A percentile compares a stretch with the other conserved stretches of the same genome.
Conservation (phyloP, 2,888 invertebrate genomes). For the Lobophora halterata region DNA sequence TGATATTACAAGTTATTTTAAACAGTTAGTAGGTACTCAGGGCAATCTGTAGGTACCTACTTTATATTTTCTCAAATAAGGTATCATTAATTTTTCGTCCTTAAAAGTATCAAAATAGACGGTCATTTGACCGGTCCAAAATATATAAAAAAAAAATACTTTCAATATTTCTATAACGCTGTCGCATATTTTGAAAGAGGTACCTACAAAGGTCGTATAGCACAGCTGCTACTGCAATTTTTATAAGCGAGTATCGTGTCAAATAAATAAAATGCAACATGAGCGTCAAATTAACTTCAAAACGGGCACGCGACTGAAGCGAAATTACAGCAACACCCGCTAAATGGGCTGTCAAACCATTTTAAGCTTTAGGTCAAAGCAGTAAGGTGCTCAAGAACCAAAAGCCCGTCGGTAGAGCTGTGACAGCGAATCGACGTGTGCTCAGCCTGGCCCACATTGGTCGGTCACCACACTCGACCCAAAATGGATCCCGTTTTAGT, state of each 20-base stretch:
- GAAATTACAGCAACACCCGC: conserved; percentile 32
- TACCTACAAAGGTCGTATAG: conserved; percentile 39
- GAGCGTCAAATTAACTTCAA: conserved; percentile 54
- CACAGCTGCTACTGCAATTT: conserved; percentile 46
- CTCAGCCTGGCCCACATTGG: conserved; percentile 48
- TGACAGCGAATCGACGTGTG: conserved; percentile 60
- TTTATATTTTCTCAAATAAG: too few relatives aligned
- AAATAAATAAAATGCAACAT: conserved; percentile 55
- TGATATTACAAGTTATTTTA: too few relatives aligned
- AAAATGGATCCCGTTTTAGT: conserved; percentile 43
- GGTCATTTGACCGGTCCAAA: too few relatives aligned
- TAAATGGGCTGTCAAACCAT: conserved; percentile 34
- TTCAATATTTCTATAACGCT: background rate
- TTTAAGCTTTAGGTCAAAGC: conserved; percentile 37
- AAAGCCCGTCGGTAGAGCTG: conserved; percentile 39
- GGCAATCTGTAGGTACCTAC: too few relatives aligned
- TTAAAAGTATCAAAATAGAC: too few relatives aligned
- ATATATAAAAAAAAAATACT: too few relatives aligned
- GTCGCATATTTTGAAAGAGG: conserved; percentile 28
- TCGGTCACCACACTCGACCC: conserved; percentile 65
- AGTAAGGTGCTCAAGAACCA: conserved; percentile 36
- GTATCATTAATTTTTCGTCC: too few relatives aligned
- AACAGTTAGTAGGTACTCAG: too few relatives aligned
- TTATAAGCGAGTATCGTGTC: conserved; percentile 47
- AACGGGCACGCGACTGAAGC: conserved; percentile 46